Evolutionary conservation across 2,888 invertebrate species (phyloP), one percentile per base, ranked within the genome.

Genomic region (Ochropacha duplaris): DNA sequence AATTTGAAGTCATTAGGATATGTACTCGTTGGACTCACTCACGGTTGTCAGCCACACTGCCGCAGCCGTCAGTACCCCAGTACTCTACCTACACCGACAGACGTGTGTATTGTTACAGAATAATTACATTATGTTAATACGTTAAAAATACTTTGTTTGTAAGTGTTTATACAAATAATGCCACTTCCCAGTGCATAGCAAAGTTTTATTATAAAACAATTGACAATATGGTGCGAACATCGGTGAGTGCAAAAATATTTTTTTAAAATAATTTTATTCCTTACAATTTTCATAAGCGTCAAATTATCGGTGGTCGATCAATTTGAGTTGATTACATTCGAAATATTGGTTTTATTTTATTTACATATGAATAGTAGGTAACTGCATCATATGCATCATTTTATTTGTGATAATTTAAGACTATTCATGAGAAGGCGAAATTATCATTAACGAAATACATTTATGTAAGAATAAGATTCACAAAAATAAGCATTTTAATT

Each of bases 81-180:
- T 9, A 3, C 44, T 44, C 44, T 9, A 19, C 44, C 44, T 1
- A 2, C 44, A 19, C 44, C 8, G 44, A 16, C 44, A 44, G 44
- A 19, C 44, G 44, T 44, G 44, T 19, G 19, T 44, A 19, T 36
- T 14, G 36, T 36, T 6, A 39, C 9, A 39, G 16, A 16, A 16
- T 39, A n/a, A 39, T 5, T 31, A 31, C 12, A 31, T 9, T 2
- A 19, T n/a, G 2, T 9, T 44, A 44, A 19, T 44, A 44, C 4
- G 8, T 44, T 16, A n/a, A 44, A 44, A 44, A 16, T 19, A 44
- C 19, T n/a, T 44, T 44, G 44, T 44, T 19, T 44, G 2, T 44
- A 22, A 31, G 28, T 52, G 52, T 14, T 52, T 11, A 28, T n/a
- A 34, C 24, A 52, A 52, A 52, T 19, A 52, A 51, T 28, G 31